Conservation (phyloP, 1,140 invertebrate species). For the Parasteatoda tepidariorum region DNA sequence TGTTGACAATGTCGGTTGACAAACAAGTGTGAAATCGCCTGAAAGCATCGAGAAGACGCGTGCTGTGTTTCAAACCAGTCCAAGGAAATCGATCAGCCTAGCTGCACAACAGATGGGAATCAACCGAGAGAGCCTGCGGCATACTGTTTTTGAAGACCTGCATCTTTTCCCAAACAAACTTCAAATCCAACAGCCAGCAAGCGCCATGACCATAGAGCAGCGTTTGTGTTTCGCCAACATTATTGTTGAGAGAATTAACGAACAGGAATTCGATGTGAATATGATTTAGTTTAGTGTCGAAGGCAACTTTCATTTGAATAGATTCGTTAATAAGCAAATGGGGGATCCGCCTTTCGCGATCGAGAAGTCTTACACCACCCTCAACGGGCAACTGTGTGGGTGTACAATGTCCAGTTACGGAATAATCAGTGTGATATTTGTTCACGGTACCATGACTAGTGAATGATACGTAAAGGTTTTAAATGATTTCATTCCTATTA, state of each 20-base stretch:
- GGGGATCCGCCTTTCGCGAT: no score
- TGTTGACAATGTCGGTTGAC: background rate
- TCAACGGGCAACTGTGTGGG: no score
- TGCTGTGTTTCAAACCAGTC: background rate
- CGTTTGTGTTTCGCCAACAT: background rate
- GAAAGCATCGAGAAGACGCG: background rate
- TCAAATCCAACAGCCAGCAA: background rate
- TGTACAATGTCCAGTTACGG: no score
- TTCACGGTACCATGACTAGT: no score
- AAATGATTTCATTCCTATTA: no score
- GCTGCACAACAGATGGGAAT: background rate
- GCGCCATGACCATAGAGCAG: background rate
- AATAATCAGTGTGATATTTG: no score
- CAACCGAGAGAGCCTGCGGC: background rate
- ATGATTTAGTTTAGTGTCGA: background rate
- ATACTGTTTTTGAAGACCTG: background rate
- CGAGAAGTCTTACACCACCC: no score
- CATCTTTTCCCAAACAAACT: background rate
- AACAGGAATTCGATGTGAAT: background rate
- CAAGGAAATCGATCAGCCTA: background rate
- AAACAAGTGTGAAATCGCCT: background rate
- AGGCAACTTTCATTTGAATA: background rate
- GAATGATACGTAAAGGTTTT: no score
- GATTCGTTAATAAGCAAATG: no score
- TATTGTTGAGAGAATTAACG: background rate